These are phyloP conservation scores for Muscicapa adusta DNA, from an alignment of 2,113 vertebrate species.

Conservation along the genomic window DNA sequence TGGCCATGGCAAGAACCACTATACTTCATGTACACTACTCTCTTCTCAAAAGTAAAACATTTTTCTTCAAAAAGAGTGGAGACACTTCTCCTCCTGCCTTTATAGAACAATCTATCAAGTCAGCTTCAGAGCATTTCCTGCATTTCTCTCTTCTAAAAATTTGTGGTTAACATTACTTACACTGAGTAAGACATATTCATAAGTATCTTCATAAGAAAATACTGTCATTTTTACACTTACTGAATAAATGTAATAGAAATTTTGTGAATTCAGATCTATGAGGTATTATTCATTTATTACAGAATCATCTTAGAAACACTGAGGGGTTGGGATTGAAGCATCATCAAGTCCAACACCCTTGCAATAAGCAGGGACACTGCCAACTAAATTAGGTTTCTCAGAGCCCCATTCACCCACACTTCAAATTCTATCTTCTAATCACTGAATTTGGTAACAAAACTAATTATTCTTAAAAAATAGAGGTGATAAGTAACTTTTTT, in stretches of 20 bases:
- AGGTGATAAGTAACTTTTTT: not conserved
- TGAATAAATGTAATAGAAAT: not conserved
- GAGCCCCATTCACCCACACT: not conserved
- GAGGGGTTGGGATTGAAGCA: not conserved
- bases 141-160: not conserved
- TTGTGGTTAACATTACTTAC: not conserved
- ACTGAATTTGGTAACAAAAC: not conserved
- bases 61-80: not conserved
- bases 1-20: not conserved
- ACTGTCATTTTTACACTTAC: not conserved
- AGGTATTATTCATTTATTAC: not conserved
- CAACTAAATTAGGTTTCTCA: not conserved
- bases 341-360: fast-evolving
- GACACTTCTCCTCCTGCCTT: not conserved
- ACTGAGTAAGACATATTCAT: not conserved
- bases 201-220: not conserved
- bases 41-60: not conserved
- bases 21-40: not conserved
- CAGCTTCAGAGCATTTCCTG: not conserved
- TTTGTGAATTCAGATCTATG: not conserved
- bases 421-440: not conserved
- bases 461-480: not conserved
- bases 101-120: not conserved
- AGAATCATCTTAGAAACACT: not conserved
- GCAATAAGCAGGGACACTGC: not conserved